Evolutionary conservation across 2,888 invertebrate genomes (phyloP).

Genomic region (Gymnocheta viridis): DNA sequence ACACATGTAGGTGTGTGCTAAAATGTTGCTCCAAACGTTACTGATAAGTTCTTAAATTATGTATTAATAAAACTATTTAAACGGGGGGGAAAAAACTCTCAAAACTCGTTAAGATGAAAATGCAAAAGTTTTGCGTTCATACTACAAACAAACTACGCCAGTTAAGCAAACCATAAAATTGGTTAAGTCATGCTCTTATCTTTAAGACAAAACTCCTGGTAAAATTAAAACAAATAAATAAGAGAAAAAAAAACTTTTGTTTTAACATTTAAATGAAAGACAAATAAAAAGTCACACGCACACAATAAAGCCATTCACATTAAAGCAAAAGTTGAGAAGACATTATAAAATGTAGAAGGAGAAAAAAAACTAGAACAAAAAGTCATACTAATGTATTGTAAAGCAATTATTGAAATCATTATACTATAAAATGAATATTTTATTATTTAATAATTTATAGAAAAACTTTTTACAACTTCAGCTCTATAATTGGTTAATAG

Average conservation of each 20-base stretch:
- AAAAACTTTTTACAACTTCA: slow-evolving; percentile 47
- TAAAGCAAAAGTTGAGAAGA: slow-evolving; percentile 6
- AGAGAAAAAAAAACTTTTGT: slow-evolving; percentile 35
- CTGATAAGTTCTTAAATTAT: slow-evolving; percentile 50
- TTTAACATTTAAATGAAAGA: slow-evolving; percentile 29
- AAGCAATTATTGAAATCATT: slow-evolving; percentile 64
- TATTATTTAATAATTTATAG: slow-evolving; percentile 65
- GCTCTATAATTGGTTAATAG: background rate
- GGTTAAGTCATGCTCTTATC: slow-evolving; percentile 62
- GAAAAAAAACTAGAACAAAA: background rate
- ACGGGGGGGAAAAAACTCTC: slow-evolving; percentile 2
- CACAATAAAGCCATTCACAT: background rate
- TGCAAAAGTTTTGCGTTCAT: slow-evolving; percentile 32
- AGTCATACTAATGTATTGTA: slow-evolving; percentile 37
- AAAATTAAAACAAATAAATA: slow-evolving; percentile 10
- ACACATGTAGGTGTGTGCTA: background rate
- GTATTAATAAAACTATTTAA: slow-evolving; percentile 38
- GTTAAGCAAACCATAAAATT: slow-evolving; percentile 53
- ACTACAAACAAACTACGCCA: background rate
- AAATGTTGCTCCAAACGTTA: slow-evolving; percentile 15
- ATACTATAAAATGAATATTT: slow-evolving; percentile 64
- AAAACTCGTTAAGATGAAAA: slow-evolving; percentile 15
- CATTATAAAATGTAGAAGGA: background rate
- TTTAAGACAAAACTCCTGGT: slow-evolving; percentile 27
- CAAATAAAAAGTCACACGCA: slow-evolving; percentile 5